These are phyloP conservation scores for Drosophila triauraria DNA, from an alignment of 1,140 invertebrate genomes.

Conservation along the genomic window DNA sequence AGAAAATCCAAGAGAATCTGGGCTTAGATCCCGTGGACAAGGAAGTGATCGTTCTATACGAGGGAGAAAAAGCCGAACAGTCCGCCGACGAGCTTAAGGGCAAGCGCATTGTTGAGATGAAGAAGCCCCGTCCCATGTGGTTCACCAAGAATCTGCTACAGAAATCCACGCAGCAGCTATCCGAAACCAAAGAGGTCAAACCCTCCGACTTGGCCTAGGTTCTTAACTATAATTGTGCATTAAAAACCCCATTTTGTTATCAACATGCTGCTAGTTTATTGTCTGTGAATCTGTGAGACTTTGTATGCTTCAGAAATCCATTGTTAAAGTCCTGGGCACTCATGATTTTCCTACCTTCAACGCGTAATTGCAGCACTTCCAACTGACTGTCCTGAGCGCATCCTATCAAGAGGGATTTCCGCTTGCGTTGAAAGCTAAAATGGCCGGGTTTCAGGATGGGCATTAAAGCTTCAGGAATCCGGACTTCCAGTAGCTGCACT, in stretches of 20 bases:
- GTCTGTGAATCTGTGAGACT: slow-evolving; percentile 31
- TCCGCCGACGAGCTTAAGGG: slow-evolving; percentile 86
- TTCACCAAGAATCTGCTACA: slow-evolving; percentile 93
- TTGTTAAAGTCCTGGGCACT: slow-evolving; percentile 89
- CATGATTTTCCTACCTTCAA: slow-evolving; percentile 88
- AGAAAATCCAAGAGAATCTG: slow-evolving; percentile 89
- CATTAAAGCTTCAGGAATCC: slow-evolving; percentile 55
- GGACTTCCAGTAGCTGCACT: slow-evolving; percentile 88
- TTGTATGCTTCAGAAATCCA: slow-evolving; percentile 87
- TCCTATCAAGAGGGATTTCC: slow-evolving; percentile 86
- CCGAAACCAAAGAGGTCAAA: slow-evolving; percentile 89
- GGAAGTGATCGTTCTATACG: slow-evolving; percentile 93
- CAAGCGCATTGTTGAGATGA: slow-evolving; percentile 91
- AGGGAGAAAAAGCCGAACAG: slow-evolving; percentile 89
- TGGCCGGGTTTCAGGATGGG: slow-evolving; percentile 35
- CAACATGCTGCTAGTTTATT: slow-evolving; percentile 59
- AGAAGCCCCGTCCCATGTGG: slow-evolving; percentile 91
- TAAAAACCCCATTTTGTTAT: slow-evolving; percentile 50
- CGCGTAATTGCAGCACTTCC: slow-evolving; percentile 86
- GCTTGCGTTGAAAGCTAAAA: slow-evolving; percentile 46
- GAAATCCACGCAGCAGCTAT: slow-evolving; percentile 89
- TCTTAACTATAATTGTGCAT: slow-evolving; percentile 29
- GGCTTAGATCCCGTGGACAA: slow-evolving; percentile 91
- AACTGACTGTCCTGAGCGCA: slow-evolving; percentile 87
- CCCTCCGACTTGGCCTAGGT: slow-evolving; percentile 89